These are phyloP conservation scores for Chondrosia reniformis DNA, from an alignment of 37 sponge, comb jelly and placozoan species.

Conservation along the genomic window DNA sequence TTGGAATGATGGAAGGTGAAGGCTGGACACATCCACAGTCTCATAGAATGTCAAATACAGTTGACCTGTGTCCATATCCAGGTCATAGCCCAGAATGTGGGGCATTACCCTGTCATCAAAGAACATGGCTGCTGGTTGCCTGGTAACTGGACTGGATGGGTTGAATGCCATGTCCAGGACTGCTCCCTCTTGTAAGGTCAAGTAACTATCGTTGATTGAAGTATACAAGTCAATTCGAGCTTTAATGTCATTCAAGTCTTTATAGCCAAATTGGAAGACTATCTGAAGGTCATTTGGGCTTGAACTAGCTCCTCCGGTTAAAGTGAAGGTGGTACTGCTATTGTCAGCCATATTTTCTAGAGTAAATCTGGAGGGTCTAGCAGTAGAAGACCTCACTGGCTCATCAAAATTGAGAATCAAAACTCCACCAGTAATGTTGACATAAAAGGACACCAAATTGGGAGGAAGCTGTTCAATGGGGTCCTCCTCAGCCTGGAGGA, in stretches of 20 bases:
- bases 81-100: conserved; percentile 56
- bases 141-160: conserved; percentile 52
- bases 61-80: conserved; percentile 76
- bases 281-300: conserved; percentile 66
- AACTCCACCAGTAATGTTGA: conserved; percentile 73
- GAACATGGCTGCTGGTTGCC: conserved; percentile 44
- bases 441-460: conserved; percentile 41
- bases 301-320: conserved; percentile 45
- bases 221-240: conserved; percentile 55
- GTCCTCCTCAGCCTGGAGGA: conserved; percentile 19
- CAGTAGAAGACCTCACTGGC: conserved; percentile 62
- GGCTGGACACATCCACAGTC: conserved; percentile 76
- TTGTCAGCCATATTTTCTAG: conserved; percentile 51
- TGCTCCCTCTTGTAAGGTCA: conserved; percentile 51
- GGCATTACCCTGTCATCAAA: conserved; percentile 61
- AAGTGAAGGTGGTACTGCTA: conserved; percentile 47
- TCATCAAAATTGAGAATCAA: conserved; percentile 80
- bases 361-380: conserved; percentile 31
- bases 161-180: conserved; percentile 82
- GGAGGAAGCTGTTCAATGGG: conserved; percentile 72
- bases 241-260: conserved; percentile 81
- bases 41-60: conserved; percentile 80
- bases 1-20: conserved; percentile 46
- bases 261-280: conserved; percentile 33
- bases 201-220: conserved; percentile 47